Percentiles rank a stretch among this genome's conserved stretches.
Conservation (phyloP, 2,888 invertebrate species). For the Cyclophora albipunctata region DNA sequence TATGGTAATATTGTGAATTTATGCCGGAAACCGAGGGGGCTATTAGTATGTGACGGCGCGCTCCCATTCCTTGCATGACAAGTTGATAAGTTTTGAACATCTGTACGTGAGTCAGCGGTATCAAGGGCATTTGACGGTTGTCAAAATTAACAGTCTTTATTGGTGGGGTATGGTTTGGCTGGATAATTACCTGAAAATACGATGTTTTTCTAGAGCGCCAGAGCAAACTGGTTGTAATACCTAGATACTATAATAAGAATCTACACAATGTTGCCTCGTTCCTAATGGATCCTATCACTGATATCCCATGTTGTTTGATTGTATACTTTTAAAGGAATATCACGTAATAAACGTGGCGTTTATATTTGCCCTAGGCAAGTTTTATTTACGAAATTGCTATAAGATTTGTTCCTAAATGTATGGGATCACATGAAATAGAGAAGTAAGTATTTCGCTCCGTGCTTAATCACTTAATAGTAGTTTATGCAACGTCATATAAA, state of each 20-base stretch:
- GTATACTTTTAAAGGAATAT: too few relatives aligned
- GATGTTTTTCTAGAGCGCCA: background rate
- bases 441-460: too few relatives aligned
- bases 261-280: too few relatives aligned
- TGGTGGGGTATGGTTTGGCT: slow-evolving; percentile 2
- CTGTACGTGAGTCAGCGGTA: slow-evolving; percentile 20
- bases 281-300: too few relatives aligned
- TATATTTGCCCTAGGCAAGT: too few relatives aligned
- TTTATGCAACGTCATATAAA: too few relatives aligned
- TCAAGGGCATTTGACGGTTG: slow-evolving; percentile 13
- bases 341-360: too few relatives aligned
- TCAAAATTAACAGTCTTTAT: background rate
- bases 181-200: background rate
- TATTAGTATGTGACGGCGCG: slow-evolving; percentile 46
- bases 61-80: slow-evolving; percentile 24
- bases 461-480: too few relatives aligned
- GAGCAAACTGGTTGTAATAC: background rate
- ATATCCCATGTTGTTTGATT: too few relatives aligned
- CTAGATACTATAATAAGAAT: slow-evolving; percentile 4
- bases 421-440: too few relatives aligned
- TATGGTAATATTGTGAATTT: slow-evolving; percentile 17
- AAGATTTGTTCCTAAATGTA: too few relatives aligned
- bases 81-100: slow-evolving; percentile 25
- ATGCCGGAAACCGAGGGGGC: slow-evolving; percentile 47
- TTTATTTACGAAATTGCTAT: too few relatives aligned